These are phyloP conservation scores for Mythimna ferrago DNA, from an alignment of 2,888 invertebrate genomes.

Conservation along the genomic window DNA sequence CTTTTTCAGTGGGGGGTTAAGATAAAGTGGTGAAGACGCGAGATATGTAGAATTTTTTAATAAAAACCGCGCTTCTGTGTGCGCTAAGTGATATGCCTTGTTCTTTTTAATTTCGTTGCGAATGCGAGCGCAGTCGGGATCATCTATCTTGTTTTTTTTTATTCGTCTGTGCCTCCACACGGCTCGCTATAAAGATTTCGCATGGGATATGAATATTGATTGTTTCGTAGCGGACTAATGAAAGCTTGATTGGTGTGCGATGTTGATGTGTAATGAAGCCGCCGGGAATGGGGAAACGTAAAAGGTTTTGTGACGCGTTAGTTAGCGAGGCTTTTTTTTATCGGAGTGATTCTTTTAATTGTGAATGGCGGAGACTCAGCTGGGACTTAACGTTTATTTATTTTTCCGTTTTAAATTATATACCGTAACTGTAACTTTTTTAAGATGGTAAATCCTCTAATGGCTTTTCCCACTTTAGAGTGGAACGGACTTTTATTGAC, in stretches of 20 bases:
- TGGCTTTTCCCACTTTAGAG: too few species aligned
- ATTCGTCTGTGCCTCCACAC: conserved; percentile 66
- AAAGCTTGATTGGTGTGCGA: conserved; percentile 88
- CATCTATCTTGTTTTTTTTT: conserved; percentile 85
- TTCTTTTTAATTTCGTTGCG: conserved; percentile 90
- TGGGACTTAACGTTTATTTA: conserved; percentile 44
- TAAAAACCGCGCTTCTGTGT: conserved; percentile 89
- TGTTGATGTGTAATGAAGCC: conserved; percentile 85
- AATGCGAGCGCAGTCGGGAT: conserved; percentile 82
- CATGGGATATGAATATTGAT: conserved; percentile 91
- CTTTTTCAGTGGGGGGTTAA: conserved; percentile 81
- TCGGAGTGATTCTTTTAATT: conserved; percentile 72
- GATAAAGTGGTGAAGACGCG: conserved; percentile 86
- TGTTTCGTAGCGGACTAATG: conserved; percentile 85
- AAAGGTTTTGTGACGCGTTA: conserved; percentile 76
- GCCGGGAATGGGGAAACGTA: conserved; percentile 74
- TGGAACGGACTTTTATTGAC: too few species aligned
- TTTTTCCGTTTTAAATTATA: conserved; percentile 12
- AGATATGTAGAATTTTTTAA: conserved; percentile 91
- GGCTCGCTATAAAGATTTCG: conserved; percentile 85
- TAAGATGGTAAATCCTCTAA: too few species aligned
- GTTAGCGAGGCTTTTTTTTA: conserved; percentile 69
- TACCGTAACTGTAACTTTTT: not conserved
- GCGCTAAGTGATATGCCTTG: conserved; percentile 91
- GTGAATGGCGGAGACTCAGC: conserved; percentile 63